A percentile compares a stretch with the other conserved stretches of the same genome.
Evolutionary conservation across 2,797 vertebrate genomes (phyloP).

Genomic region (Gambelia wislizenii): DNA sequence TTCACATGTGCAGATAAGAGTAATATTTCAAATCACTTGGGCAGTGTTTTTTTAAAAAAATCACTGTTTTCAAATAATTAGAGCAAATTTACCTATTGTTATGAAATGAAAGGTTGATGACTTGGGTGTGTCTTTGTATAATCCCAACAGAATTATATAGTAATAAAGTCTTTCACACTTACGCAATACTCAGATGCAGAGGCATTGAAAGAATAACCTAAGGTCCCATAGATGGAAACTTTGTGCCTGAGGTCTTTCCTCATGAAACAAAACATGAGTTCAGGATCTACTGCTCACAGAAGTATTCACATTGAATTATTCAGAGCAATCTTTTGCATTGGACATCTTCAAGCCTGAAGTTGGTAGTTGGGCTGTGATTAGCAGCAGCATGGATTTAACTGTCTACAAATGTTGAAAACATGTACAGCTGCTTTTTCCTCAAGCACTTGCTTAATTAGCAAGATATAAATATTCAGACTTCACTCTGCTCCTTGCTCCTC

Average conservation of each 20-base stretch:
- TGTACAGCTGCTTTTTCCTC: slow-evolving; percentile 33
- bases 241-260: slow-evolving; percentile 70
- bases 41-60: slow-evolving; percentile 54
- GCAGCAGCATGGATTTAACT: slow-evolving; percentile 33
- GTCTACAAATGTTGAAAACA: slow-evolving; percentile 42
- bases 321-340: slow-evolving; percentile 68
- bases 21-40: slow-evolving; percentile 65
- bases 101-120: slow-evolving; percentile 80
- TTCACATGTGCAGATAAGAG: slow-evolving; percentile 54
- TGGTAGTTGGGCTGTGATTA: slow-evolving; percentile 56
- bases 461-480: slow-evolving; percentile 61
- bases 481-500: slow-evolving; percentile 37
- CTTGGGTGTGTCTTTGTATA: slow-evolving; percentile 61
- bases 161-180: slow-evolving; percentile 81
- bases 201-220: slow-evolving; percentile 70
- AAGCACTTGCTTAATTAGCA: slow-evolving; percentile 50
- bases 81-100: slow-evolving; percentile 80
- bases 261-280: slow-evolving; percentile 71
- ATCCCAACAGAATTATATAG: slow-evolving; percentile 80
- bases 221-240: slow-evolving; percentile 74
- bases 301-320: slow-evolving; percentile 82
- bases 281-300: slow-evolving; percentile 70
- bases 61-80: slow-evolving; percentile 76
- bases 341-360: slow-evolving; percentile 59
- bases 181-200: slow-evolving; percentile 77